Evolutionary conservation across 2,888 invertebrate genomes (phyloP).

Genomic region (Drosophila pegasa): DNA sequence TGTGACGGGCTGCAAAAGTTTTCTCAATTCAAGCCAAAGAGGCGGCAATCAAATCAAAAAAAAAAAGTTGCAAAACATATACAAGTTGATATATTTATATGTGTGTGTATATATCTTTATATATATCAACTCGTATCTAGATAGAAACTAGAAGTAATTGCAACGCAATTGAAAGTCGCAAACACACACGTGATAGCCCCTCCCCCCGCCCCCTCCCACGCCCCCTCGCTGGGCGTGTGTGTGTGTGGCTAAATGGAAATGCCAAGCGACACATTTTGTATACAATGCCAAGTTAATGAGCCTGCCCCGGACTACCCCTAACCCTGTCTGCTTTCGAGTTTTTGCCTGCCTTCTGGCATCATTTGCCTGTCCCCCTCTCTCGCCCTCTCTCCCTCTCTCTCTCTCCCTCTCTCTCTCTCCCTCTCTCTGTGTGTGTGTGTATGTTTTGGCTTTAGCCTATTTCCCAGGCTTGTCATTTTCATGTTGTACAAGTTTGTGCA

Average conservation of each 20-base stretch:
- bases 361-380: constrained; percentile 15
- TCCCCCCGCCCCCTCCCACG: neutral
- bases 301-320: constrained; percentile 30
- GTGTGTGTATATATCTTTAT: constrained; percentile 3
- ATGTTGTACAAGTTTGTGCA: constrained; percentile 70
- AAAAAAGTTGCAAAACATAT: constrained; percentile 2
- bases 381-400: constrained; percentile 15
- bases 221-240: constrained; percentile 4
- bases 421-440: constrained; percentile 15
- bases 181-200: constrained; percentile 8
- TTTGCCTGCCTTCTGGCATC: constrained; percentile 45
- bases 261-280: constrained; percentile 46
- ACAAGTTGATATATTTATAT: neutral
- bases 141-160: constrained; percentile 45
- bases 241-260: constrained; percentile 19
- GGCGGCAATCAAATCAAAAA: constrained; percentile 68
- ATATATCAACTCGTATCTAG: constrained; percentile 14
- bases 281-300: constrained; percentile 71
- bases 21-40: constrained; percentile 54
- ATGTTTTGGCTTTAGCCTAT: constrained; percentile 46
- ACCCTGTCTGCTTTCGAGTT: constrained; percentile 7
- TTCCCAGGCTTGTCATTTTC: constrained; percentile 65
- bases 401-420: constrained; percentile 14
- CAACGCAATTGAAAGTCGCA: constrained; percentile 60
- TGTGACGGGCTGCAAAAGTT: constrained; percentile 30